Conservation (phyloP, 1,140 invertebrate genomes). For the Drosophila hydei region DNA sequence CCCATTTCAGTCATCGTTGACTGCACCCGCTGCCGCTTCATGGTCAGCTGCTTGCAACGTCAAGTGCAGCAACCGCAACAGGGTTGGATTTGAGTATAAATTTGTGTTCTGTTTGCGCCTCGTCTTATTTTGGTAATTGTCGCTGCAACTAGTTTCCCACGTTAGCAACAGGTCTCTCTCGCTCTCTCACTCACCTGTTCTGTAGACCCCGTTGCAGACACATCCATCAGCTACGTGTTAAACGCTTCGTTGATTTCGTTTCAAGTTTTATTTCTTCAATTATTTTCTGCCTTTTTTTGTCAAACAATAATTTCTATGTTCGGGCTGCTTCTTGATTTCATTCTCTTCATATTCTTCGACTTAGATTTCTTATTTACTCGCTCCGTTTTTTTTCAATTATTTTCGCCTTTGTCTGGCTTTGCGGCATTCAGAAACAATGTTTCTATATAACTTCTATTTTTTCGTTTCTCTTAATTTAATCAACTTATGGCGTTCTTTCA, state of each 20-base stretch:
- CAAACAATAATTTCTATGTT: slow-evolving; percentile 18
- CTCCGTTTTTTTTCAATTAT: slow-evolving; percentile 62
- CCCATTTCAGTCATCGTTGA: slow-evolving; percentile 51
- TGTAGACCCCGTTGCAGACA: slow-evolving; percentile 26
- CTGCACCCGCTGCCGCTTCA: slow-evolving; percentile 47
- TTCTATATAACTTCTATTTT: slow-evolving; percentile 11
- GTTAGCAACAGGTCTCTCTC: slow-evolving; percentile 58
- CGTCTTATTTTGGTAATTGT: slow-evolving; percentile 58
- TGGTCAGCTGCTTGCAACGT: slow-evolving; percentile 50
- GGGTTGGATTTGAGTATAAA: slow-evolving; percentile 7
- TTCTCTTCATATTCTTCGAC: slow-evolving; percentile 38
- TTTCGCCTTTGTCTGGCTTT: slow-evolving; percentile 23
- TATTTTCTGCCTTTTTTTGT: slow-evolving; percentile 2
- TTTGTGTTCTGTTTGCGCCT: slow-evolving; percentile 3
- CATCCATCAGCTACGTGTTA: slow-evolving; percentile 45
- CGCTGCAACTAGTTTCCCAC: slow-evolving; percentile 66
- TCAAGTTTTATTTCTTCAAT: slow-evolving; percentile 39
- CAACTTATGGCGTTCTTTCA: slow-evolving; percentile 52
- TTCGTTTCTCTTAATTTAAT: slow-evolving; percentile 66
- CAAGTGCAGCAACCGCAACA: slow-evolving; percentile 15
- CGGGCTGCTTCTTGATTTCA: slow-evolving; percentile 27
- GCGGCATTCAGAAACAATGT: slow-evolving; percentile 3
- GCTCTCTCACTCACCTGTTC: slow-evolving; percentile 12
- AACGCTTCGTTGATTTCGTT: slow-evolving; percentile 40
- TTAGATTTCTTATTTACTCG: slow-evolving; percentile 36